These are phyloP conservation scores for Petromus typicus DNA, from an alignment of 2,113 vertebrate genomes.

Conservation along the genomic window DNA sequence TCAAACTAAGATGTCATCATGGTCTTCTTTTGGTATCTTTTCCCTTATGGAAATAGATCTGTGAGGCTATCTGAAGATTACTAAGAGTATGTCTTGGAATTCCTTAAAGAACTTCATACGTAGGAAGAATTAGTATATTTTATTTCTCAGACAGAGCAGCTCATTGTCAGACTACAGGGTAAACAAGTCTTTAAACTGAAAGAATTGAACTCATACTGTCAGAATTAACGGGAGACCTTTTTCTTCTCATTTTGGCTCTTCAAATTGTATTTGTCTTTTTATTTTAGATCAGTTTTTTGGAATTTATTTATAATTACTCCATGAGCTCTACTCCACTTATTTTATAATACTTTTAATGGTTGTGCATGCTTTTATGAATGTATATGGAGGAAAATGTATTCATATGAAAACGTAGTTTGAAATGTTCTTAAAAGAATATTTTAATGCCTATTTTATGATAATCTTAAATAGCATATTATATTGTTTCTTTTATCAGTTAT, in stretches of 20 bases:
- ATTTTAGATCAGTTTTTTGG: slow-evolving; percentile 30
- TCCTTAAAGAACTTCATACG: not conserved
- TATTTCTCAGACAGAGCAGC: not conserved
- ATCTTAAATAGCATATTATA: slow-evolving; percentile 14
- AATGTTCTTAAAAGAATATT: slow-evolving; percentile 46
- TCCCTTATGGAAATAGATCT: not conserved
- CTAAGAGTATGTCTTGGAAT: slow-evolving; percentile 2
- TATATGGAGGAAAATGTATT: slow-evolving; percentile 13
- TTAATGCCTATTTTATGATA: not conserved
- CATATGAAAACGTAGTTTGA: not conserved
- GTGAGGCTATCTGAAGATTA: not conserved
- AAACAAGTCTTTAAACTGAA: slow-evolving; percentile 45
- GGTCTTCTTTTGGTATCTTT: not conserved
- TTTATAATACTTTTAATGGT: not conserved
- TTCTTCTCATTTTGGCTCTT: not conserved
- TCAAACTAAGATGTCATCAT: slow-evolving; percentile 14
- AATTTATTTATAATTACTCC: not conserved
- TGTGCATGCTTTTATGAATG: not conserved
- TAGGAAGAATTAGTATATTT: not conserved
- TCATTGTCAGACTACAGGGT: slow-evolving; percentile 27
- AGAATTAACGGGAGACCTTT: not conserved
- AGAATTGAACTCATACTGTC: not conserved
- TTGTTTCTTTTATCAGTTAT: not conserved
- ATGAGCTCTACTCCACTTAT: slow-evolving; percentile 15
- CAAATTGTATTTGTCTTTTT: not conserved